A percentile compares a stretch with the other conserved stretches of the same genome.
These are phyloP conservation scores for Serrognathus titanus DNA, from an alignment of 2,888 invertebrate species.

Conservation along the genomic window DNA sequence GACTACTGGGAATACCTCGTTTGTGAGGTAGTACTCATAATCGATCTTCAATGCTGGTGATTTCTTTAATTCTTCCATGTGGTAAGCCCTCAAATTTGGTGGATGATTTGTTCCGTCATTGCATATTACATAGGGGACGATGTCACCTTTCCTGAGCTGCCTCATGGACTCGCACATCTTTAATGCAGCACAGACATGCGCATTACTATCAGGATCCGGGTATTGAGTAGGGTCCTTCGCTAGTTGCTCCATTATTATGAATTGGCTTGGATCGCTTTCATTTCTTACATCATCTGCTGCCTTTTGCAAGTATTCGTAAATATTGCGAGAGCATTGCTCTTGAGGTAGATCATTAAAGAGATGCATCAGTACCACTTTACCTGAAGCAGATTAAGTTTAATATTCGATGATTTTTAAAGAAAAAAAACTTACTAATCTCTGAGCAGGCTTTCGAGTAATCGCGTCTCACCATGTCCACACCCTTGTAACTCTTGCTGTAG, in stretches of 20 bases:
- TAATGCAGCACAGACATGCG: neutral
- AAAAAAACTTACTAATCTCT: neutral
- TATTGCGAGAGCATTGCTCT: neutral
- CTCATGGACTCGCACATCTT: neutral
- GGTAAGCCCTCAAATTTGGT: neutral
- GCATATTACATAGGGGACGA: neutral
- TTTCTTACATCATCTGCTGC: neutral
- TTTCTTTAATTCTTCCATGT: neutral
- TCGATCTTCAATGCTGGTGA: constrained; percentile 57
- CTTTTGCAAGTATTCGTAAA: neutral
- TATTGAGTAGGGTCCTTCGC: neutral
- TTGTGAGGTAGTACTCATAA: constrained; percentile 79
- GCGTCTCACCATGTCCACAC: constrained; percentile 90
- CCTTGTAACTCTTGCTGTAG: constrained; percentile 82
- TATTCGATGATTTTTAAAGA: neutral
- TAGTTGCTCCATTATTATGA: neutral
- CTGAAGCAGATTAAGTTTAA: no score
- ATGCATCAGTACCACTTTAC: no score
- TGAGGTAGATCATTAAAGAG: neutral
- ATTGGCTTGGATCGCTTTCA: neutral
- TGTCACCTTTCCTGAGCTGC: neutral
- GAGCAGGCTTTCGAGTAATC: constrained; percentile 73
- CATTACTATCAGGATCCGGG: neutral
- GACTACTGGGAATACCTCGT: constrained; percentile 91
- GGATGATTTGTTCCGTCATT: neutral